phyloP scores from a whole-genome alignment of 35 echinoderm and acorn worm genomes.

The Amphiura filiformis region DNA sequence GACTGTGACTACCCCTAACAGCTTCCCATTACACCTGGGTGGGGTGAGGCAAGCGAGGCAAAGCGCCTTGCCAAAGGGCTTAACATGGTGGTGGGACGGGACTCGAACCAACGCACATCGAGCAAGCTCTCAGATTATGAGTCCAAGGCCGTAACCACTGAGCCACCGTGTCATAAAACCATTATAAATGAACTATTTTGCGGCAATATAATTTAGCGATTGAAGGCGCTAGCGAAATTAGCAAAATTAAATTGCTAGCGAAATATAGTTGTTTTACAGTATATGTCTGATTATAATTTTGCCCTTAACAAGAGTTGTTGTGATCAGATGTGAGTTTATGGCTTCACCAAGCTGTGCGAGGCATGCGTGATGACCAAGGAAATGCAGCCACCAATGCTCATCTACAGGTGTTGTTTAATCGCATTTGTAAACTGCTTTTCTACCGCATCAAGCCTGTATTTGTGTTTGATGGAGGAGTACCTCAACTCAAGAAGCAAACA shows the following conservation, averaged over 20 bases:
- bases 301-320: too few species aligned
- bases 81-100: too few species aligned
- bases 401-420: slow-evolving; percentile 72
- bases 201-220: too few species aligned
- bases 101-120: too few species aligned
- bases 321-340: slow-evolving; percentile 78
- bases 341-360: slow-evolving; percentile 86
- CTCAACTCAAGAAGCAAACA: slow-evolving; percentile 91
- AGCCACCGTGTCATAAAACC: background rate
- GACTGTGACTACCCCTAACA: too few species aligned
- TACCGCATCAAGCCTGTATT: slow-evolving; percentile 95
- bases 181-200: background rate
- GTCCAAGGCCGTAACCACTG: too few species aligned
- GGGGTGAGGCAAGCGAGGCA: too few species aligned
- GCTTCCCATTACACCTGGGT: too few species aligned
- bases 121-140: too few species aligned
- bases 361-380: slow-evolving; percentile 58
- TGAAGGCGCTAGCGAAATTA: background rate
- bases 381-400: slow-evolving; percentile 65
- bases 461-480: slow-evolving; percentile 90
- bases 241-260: background rate
- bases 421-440: slow-evolving; percentile 93
- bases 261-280: too few species aligned
- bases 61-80: too few species aligned
- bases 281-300: too few species aligned